Conservation (phyloP, 2,113 vertebrate genomes). For the Phylloscopus trochiloides region DNA sequence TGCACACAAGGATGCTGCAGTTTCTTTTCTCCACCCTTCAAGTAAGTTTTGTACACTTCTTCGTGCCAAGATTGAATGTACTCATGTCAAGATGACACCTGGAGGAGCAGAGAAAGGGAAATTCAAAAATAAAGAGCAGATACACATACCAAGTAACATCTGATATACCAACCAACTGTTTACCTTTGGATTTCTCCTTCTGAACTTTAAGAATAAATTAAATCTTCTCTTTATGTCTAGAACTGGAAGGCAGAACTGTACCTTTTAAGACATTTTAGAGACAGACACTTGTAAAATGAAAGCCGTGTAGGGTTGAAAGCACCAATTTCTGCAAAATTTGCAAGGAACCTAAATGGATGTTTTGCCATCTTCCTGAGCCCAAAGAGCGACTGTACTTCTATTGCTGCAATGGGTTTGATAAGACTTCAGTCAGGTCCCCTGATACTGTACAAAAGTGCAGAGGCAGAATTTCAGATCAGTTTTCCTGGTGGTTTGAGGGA, state of each 20-base stretch:
- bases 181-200: slow-evolving; percentile 26
- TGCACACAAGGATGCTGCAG: background rate
- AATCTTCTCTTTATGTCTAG: background rate
- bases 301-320: background rate
- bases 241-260: background rate
- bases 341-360: background rate
- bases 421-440: background rate
- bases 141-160: background rate
- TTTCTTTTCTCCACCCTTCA: background rate
- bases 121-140: slow-evolving; percentile 22
- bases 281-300: background rate
- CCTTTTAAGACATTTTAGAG: background rate
- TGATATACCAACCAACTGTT: slow-evolving; percentile 9
- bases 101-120: slow-evolving; percentile 26
- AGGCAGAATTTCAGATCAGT: background rate
- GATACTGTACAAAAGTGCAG: background rate
- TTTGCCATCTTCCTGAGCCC: background rate
- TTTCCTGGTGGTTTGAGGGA: background rate
- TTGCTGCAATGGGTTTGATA: background rate
- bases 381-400: background rate
- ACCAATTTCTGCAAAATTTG: background rate
- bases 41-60: background rate
- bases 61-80: slow-evolving; percentile 13
- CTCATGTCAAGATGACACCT: slow-evolving; percentile 49
- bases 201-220: background rate